These are phyloP conservation scores for Rhagoletis pomonella DNA, from an alignment of 1,140 invertebrate species.

Conservation along the genomic window DNA sequence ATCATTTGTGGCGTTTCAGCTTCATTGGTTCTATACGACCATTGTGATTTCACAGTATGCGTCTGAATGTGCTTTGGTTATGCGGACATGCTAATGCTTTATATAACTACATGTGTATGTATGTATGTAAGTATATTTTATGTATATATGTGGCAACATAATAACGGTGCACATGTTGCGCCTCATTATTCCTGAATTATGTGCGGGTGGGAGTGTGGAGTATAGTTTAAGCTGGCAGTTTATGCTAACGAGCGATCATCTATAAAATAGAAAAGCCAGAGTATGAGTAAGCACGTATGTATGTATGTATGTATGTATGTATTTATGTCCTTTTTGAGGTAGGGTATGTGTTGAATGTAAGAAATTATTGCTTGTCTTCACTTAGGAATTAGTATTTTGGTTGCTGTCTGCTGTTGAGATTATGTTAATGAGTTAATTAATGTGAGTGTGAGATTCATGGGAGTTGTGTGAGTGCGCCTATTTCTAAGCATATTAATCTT, in stretches of 20 bases:
- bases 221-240: not conserved
- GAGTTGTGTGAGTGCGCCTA: not conserved
- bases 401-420: slow-evolving; percentile 28
- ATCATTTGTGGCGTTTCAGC: slow-evolving; percentile 19
- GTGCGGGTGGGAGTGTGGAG: not conserved
- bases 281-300: not conserved
- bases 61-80: too few species aligned
- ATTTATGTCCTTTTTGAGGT: not conserved
- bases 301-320: not conserved
- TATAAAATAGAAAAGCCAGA: not conserved
- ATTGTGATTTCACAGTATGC: not conserved
- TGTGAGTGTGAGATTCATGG: not conserved
- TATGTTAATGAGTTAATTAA: slow-evolving; percentile 52
- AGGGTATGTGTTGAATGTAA: not conserved
- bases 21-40: slow-evolving; percentile 1
- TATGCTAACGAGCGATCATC: slow-evolving; percentile 17
- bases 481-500: too few species aligned
- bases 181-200: slow-evolving; percentile 34
- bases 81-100: not conserved
- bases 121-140: not conserved
- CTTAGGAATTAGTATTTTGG: not conserved
- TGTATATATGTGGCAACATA: not conserved
- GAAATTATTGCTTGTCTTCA: not conserved
- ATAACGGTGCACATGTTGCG: slow-evolving; percentile 48
- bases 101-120: not conserved